Evolutionary conservation across 2,113 vertebrate species (phyloP).

Genomic region (Synchiropus splendidus): DNA sequence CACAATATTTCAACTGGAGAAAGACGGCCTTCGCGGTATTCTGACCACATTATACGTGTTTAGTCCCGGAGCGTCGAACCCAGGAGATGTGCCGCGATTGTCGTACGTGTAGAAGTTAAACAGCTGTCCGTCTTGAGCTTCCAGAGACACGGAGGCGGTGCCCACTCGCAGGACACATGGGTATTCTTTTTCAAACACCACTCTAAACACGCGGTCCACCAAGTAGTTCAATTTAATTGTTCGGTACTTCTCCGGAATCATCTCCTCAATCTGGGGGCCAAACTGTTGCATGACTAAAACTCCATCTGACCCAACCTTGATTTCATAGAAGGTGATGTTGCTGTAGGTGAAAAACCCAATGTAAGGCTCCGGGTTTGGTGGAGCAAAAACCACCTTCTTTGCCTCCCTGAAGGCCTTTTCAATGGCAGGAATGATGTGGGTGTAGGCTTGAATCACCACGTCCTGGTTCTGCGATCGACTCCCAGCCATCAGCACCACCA

Average conservation of each 20-base stretch:
- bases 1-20: slow-evolving; percentile 34
- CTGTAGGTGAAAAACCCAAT: slow-evolving; percentile 82
- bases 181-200: slow-evolving; percentile 82
- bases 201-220: slow-evolving; percentile 79
- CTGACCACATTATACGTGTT: slow-evolving; percentile 84
- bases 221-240: slow-evolving; percentile 81
- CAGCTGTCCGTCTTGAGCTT: slow-evolving; percentile 84
- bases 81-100: slow-evolving; percentile 72
- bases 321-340: slow-evolving; percentile 88
- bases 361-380: slow-evolving; percentile 73
- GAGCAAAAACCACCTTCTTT: slow-evolving; percentile 53
- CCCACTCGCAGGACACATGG: slow-evolving; percentile 78
- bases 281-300: slow-evolving; percentile 88
- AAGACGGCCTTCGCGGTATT: slow-evolving; percentile 65
- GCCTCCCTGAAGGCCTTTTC: slow-evolving; percentile 78
- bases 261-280: slow-evolving; percentile 80
- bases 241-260: slow-evolving; percentile 78
- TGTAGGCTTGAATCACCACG: slow-evolving; percentile 68
- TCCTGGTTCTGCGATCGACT: slow-evolving; percentile 70
- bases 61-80: slow-evolving; percentile 85
- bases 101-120: slow-evolving; percentile 82
- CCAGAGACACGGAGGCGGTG: slow-evolving; percentile 77
- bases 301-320: slow-evolving; percentile 69
- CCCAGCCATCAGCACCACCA: slow-evolving; percentile 84
- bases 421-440: slow-evolving; percentile 77